Conservation (phyloP, 2,888 invertebrate species). For the Parascotia fuliginaria region DNA sequence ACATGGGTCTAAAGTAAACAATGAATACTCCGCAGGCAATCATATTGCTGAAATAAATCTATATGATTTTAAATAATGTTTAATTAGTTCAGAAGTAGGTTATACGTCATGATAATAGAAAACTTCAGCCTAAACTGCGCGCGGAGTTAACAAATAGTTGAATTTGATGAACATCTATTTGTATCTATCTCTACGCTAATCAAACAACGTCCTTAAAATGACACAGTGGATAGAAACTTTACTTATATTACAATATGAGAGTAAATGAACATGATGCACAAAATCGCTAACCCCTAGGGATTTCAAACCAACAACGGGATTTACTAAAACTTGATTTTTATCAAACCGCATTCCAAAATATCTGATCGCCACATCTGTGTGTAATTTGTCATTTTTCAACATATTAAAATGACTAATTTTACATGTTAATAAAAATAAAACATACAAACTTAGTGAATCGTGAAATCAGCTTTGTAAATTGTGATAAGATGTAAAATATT, state of each 20-base stretch:
- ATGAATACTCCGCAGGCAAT: not conserved
- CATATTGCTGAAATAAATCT: not conserved
- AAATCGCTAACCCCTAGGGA: slow-evolving; percentile 12
- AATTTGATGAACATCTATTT: too few species aligned
- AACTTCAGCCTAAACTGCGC: too few species aligned
- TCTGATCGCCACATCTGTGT: slow-evolving; percentile 33
- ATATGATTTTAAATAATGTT: not conserved
- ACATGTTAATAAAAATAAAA: too few species aligned
- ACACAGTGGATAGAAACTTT: not conserved
- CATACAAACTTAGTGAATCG: too few species aligned
- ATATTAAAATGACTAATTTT: too few species aligned
- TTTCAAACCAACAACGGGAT: slow-evolving; percentile 20
- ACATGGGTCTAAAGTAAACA: not conserved
- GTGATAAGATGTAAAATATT: too few species aligned
- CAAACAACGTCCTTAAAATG: too few species aligned
- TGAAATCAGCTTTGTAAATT: too few species aligned
- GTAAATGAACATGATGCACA: slow-evolving; percentile 8
- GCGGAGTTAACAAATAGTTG: too few species aligned
- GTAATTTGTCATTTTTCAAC: slow-evolving; percentile 7
- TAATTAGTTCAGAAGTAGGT: too few species aligned
- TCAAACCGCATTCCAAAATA: slow-evolving; percentile 63
- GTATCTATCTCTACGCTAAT: too few species aligned
- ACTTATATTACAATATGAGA: slow-evolving; percentile 1
- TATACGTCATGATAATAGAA: too few species aligned
- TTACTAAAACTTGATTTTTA: slow-evolving; percentile 27